Conservation (phyloP, 2,113 vertebrate genomes). For the Setophaga petechia region DNA sequence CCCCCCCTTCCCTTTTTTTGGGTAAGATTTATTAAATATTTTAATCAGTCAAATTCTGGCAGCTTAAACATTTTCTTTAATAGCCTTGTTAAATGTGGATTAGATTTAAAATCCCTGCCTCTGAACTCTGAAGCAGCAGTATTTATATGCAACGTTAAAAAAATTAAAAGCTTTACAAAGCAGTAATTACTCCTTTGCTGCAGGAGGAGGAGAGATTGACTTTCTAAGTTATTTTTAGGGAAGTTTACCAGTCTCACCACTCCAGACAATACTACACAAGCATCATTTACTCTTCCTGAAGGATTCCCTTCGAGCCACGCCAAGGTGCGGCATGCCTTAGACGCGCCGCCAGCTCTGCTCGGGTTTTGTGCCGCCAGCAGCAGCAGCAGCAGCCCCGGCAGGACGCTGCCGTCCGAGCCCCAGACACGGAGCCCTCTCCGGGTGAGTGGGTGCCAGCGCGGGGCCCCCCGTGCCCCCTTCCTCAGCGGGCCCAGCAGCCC, state of each 20-base stretch:
- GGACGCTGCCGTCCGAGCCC: rapidly evolving
- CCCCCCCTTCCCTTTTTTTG: background rate
- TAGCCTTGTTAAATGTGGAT: constrained; percentile 78
- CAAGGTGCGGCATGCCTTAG: background rate
- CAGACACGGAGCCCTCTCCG: rapidly evolving
- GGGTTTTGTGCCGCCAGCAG: rapidly evolving
- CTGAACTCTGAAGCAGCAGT: constrained; percentile 64
- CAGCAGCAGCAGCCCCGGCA: background rate
- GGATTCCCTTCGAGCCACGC: background rate
- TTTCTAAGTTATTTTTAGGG: constrained; percentile 19
- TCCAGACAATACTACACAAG: background rate
- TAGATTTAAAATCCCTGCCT: constrained; percentile 71
- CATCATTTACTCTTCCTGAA: background rate
- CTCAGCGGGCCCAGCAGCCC: too few species aligned
- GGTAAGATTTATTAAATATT: constrained; percentile 75
- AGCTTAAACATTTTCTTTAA: constrained; percentile 77
- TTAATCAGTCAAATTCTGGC: constrained; percentile 70
- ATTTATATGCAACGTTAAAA: constrained; percentile 38
- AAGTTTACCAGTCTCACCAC: background rate
- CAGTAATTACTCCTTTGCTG: constrained; percentile 38
- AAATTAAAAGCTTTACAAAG: constrained; percentile 46
- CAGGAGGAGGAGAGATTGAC: background rate
- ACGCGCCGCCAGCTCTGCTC: rapidly evolving
- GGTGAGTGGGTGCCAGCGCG: rapidly evolving
- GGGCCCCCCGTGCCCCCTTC: too few species aligned